Base-by-base conservation (phyloP, 1,140 invertebrate genomes). In the Drosophila ananassae region DNA sequence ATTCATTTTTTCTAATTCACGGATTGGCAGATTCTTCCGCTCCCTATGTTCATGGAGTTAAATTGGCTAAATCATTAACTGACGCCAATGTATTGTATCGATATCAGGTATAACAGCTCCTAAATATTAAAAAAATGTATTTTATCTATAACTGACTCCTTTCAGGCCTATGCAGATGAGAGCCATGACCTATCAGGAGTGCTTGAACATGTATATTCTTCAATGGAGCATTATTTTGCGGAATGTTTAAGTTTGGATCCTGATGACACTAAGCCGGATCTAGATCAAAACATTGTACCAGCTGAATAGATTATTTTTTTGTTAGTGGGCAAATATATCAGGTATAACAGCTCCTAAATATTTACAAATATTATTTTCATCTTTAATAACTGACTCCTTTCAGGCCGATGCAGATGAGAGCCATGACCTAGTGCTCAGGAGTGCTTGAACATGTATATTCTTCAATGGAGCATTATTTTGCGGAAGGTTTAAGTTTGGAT, bases 41-140 rank as follows among this genome's bases (percentile, higher is more conserved):
- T 76, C 98, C 98, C 81, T 98, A 98, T 93, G 96, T 97, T 80
- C 97, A 99, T 92, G 96, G 96, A 63, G 95, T 98, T 91, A 94
- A 97, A 90, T 94, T 98, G 57, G 96, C 97, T 34, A 95, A 96
- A 90, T 96, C 97, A 64, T 94, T 99, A 67, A 95, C 97, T 22
- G 95, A 97, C 80, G 96, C 96, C 59, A 96, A 96, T 80, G 95
- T 98, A 66, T 94, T 98, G 68, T 98, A 98, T 93, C 94, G 96
- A 93, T 96, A 98, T 93, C 97, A 98, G 95, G 98, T 98, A 66
- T 24, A 12, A 10, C 3, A n/a, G 4, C 25, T 28, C 3, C 7
- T 28, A 13, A 9, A 51, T 24, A 2, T 34, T 8, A 24, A n/a
- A 10, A 12, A 12, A 2, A n/a, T n/a, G n/a, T 10, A 30, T 10